Base-by-base conservation (phyloP, 2,797 vertebrate genomes). In the Coregonus ussuriensis region DNA sequence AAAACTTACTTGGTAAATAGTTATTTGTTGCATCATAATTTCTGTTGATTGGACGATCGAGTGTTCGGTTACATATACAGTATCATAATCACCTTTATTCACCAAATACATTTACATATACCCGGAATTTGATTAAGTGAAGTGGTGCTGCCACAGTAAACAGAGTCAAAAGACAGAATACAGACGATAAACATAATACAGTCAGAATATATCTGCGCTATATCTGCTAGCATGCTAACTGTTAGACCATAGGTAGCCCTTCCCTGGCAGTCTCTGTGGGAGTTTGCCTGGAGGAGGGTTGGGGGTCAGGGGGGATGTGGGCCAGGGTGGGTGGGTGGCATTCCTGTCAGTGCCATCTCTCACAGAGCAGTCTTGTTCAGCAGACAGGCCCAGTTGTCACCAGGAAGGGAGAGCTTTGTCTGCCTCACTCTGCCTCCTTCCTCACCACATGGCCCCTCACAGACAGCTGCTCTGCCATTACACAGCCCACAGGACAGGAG, bases 331-430 rank as follows among this genome's bases (percentile, higher is more conserved):
- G 21, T 9, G 37, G 35, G 35, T 70, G 68, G 18, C 37, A 70
- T 70, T 70, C 68, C 37, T 70, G 68, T 33, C 68, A 41, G 33
- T 70, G 68, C 37, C 35, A 70, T 47, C 68, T 70, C 51, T 37
- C 13, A 74, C 31, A 62, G 31, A 74, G 53, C 53, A 74, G 53
- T 59, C 29, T 74, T 59, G 72, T 74, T 74, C 52, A 59, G 13
- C 71, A 52, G 53, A 35, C 52, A 52, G 53, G 29, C 31, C 72
- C 72, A 74, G 72, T 37, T 74, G 72, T 74, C 72, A 35, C 53
- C 31, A 59, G 33, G 72, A 31, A 74, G 53, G 47, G 72, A 18
- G 53, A 33, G 25, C 31, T 67, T 14, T n/a, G 9, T 33, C 51
- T 51, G 21, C 13, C 70, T 53, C 16, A 25, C 52, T 53, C 71